Evolutionary conservation across 2,797 vertebrate genomes (phyloP).

Genomic region (Gymnocypris eckloni): DNA sequence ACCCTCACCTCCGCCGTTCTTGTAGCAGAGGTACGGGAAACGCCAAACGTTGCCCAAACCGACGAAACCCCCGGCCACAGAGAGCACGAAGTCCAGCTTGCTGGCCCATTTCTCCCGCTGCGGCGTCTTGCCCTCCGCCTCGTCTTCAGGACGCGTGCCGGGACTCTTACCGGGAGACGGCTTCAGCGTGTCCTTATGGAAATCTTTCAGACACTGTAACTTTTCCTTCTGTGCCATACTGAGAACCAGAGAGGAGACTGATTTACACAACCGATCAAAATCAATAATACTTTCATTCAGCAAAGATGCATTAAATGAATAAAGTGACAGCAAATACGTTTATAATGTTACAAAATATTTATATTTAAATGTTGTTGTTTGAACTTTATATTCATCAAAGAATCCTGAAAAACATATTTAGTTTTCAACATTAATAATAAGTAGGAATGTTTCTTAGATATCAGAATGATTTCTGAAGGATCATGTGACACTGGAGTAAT

Average conservation of each 20-base stretch:
- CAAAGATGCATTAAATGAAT: background rate
- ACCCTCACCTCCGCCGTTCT: slow-evolving; percentile 95
- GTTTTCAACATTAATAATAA: background rate
- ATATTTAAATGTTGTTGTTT: background rate
- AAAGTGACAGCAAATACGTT: background rate
- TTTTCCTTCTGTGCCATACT: slow-evolving; percentile 98
- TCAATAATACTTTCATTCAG: background rate
- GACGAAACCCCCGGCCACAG: slow-evolving; percentile 96
- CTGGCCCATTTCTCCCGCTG: slow-evolving; percentile 99
- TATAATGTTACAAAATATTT: background rate
- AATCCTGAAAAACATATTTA: background rate
- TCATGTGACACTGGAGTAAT: background rate
- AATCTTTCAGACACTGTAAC: slow-evolving; percentile 96
- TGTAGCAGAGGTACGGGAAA: slow-evolving; percentile 99
- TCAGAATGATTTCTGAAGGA: background rate
- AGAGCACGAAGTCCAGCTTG: slow-evolving; percentile 98
- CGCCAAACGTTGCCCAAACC: slow-evolving; percentile 98
- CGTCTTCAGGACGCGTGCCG: slow-evolving; percentile 93
- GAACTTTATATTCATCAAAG: background rate
- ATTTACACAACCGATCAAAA: background rate
- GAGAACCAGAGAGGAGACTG: slow-evolving; percentile 3
- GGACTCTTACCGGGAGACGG: slow-evolving; percentile 98
- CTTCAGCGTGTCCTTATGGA: slow-evolving; percentile 98
- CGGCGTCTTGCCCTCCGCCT: slow-evolving; percentile 93
- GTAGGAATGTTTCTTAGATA: background rate